phyloP scores from a whole-genome alignment of 2,113 vertebrate genomes.

The Lota lota region DNA sequence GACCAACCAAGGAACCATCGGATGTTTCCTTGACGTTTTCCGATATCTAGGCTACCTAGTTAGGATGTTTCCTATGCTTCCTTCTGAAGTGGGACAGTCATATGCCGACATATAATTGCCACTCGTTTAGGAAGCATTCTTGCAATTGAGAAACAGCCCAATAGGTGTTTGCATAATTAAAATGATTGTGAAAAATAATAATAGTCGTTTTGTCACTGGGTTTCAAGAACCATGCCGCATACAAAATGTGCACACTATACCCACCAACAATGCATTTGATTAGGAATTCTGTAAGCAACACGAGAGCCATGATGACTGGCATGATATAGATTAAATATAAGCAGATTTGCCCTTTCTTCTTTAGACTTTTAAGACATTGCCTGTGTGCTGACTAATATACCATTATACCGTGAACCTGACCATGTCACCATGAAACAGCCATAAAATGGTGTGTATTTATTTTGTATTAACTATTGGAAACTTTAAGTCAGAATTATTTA shows the following conservation, averaged over 20 bases:
- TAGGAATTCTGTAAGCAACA: conserved; percentile 15
- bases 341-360: conserved; percentile 19
- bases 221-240: neutral
- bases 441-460: too few relatives aligned
- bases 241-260: neutral
- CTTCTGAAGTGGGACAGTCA: neutral
- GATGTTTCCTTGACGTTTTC: too few relatives aligned
- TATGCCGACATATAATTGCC: neutral
- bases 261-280: conserved; percentile 15
- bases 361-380: conserved; percentile 3
- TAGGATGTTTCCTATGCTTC: neutral
- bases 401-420: conserved; percentile 4
- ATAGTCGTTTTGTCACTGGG: too few relatives aligned
- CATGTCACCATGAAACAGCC: conserved; percentile 4
- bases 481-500: too few relatives aligned
- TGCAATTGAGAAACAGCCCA: too few relatives aligned
- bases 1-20: too few relatives aligned
- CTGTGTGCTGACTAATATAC: neutral
- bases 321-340: conserved; percentile 13
- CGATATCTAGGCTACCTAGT: too few relatives aligned
- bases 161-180: too few relatives aligned
- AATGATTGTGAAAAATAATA: too few relatives aligned
- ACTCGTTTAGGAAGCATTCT: too few relatives aligned
- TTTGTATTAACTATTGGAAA: too few relatives aligned
- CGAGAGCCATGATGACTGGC: neutral